Base-by-base conservation (phyloP, 2,888 invertebrate genomes). In the Eilema caniola region DNA sequence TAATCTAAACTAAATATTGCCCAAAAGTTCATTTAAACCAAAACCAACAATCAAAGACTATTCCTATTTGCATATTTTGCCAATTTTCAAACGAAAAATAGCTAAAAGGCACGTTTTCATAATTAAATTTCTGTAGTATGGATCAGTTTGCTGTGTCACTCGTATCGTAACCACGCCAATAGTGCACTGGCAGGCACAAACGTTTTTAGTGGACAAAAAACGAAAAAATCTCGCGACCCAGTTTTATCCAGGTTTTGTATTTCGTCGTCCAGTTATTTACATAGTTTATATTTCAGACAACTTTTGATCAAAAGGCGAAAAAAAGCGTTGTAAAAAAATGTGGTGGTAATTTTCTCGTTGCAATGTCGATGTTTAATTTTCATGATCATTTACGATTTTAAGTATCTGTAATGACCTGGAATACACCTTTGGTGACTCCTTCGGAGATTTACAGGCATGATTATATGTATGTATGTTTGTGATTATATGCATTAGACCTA, bases 101-200 rank as follows among this genome's bases (percentile, higher is more conserved):
- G 16, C 25, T 53, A 33, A 57, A 31, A 57, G 11, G 16, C 37
- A 33, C 14, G 33, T 33, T 14, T 33, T 57, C 16, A 11, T 57
- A 56, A 56, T 37, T 57, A 33, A 37, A 37, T 66, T 57, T 57
- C 16, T 16, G 14, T 24, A 20, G 57, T 11, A 23, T 33, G 20
- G 66, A 33, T 16, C 53, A 31, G 28, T 65, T 53, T 33, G 56
- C 57, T 33, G 41, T 62, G 41, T 63, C 25, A 41, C 25, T 25
- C 62, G 61, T 41, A 56, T 66, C 53, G 57, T 57, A 57, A 66
- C 33, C 66, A 57, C 66, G 33, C 10, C 20, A 37, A 66, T 33
- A 23, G n/a, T n/a, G 28, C n/a, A 33, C 20, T 24, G 28, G 24
- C 33, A 31, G 10, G 24, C 33, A 37, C 24, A 66, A 57, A 66